phyloP scores from a whole-genome alignment of 2,797 vertebrate genomes.

The Pangasius krempfi region DNA sequence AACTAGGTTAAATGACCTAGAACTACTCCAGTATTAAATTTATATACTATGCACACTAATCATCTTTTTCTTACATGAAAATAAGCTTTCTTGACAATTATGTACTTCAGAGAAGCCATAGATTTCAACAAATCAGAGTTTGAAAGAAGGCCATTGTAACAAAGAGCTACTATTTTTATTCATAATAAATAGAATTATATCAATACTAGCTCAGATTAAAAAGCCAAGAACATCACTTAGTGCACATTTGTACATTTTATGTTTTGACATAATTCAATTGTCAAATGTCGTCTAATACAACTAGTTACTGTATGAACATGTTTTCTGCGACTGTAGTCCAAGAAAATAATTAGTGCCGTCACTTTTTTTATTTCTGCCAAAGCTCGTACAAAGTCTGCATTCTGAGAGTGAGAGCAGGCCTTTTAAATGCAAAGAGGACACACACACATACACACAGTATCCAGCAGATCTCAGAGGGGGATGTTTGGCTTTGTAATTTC shows the following conservation, averaged over 20 bases:
- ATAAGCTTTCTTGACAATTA: neutral
- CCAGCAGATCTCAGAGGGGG: constrained; percentile 74
- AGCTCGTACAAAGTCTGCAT: neutral
- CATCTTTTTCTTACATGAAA: no score
- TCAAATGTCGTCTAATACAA: constrained; percentile 1
- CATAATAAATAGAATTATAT: neutral
- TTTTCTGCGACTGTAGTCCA: constrained; percentile 20
- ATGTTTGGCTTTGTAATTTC: constrained; percentile 97
- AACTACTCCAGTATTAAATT: neutral
- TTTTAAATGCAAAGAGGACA: constrained; percentile 25
- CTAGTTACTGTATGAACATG: neutral
- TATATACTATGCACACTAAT: neutral
- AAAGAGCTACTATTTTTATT: neutral
- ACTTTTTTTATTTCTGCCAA: constrained; percentile 18
- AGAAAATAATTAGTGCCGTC: constrained; percentile 18
- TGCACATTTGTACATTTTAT: constrained; percentile 1
- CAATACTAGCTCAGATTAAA: neutral
- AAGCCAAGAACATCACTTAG: constrained; percentile 4
- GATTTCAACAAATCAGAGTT: no score
- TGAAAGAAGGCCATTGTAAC: neutral
- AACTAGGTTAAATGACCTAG: neutral
- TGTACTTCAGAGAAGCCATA: no score
- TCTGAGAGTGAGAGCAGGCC: neutral
- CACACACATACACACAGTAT: constrained; percentile 35
- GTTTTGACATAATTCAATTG: neutral